Conservation (phyloP, 2,113 vertebrate species). For the Chlorodrepanis virens region DNA sequence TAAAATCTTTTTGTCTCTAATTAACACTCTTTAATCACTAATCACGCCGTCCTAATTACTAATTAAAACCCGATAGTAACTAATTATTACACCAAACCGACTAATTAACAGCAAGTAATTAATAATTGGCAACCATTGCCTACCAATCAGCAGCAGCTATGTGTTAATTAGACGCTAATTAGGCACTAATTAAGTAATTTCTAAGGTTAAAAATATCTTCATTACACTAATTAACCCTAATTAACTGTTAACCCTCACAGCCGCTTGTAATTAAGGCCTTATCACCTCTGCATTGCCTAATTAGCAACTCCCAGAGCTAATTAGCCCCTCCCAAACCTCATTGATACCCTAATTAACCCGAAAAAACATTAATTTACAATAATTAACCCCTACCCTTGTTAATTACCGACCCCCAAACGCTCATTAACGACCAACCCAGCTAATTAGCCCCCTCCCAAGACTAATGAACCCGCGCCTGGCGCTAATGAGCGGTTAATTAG, state of each 20-base stretch:
- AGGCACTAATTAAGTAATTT: fast-evolving
- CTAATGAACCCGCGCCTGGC: fast-evolving
- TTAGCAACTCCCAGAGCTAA: neutral
- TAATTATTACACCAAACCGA: fast-evolving
- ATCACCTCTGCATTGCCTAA: neutral
- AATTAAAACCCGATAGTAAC: fast-evolving
- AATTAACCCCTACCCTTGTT: too few relatives aligned
- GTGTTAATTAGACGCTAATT: neutral
- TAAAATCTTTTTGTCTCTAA: fast-evolving
- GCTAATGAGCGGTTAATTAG: neutral
- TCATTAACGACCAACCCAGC: fast-evolving
- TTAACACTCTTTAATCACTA: fast-evolving
- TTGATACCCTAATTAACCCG: fast-evolving
- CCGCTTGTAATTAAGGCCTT: neutral
- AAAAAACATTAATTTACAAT: too few relatives aligned
- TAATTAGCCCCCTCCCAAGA: fast-evolving
- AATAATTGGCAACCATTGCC: fast-evolving
- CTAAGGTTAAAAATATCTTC: fast-evolving
- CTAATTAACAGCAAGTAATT: neutral
- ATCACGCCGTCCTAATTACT: fast-evolving
- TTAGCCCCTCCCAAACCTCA: neutral
- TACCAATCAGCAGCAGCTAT: fast-evolving
- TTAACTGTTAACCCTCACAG: fast-evolving
- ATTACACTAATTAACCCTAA: neutral
- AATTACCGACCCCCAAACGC: neutral